phyloP scores from a whole-genome alignment of 2,888 invertebrate species.

The Nomada fabriciana region DNA sequence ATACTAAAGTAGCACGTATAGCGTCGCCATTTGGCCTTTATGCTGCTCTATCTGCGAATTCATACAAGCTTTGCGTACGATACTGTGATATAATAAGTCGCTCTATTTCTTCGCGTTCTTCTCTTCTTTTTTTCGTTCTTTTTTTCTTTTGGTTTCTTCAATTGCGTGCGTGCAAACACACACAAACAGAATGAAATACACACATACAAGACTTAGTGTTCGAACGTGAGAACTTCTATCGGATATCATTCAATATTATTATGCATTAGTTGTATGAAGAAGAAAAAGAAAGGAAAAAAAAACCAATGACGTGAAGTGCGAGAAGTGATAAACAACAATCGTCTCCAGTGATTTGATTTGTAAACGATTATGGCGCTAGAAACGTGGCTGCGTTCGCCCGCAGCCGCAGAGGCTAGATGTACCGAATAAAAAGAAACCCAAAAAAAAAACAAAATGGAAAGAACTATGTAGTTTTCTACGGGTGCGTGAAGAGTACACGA shows the following conservation, averaged over 20 bases:
- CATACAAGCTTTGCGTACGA: constrained; percentile 80
- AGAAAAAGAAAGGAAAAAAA: constrained; percentile 6
- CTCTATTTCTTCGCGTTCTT: constrained; percentile 72
- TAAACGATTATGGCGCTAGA: constrained; percentile 56
- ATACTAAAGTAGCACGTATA: constrained; percentile 61
- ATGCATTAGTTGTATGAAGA: constrained; percentile 6
- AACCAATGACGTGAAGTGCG: constrained; percentile 41
- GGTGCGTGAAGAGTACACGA: constrained; percentile 27
- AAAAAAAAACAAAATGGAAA: constrained; percentile 3
- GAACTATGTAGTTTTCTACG: constrained; percentile 46
- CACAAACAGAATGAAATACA: neutral
- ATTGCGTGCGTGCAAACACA: constrained; percentile 30
- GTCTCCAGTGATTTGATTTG: constrained; percentile 63
- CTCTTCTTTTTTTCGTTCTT: constrained; percentile 72
- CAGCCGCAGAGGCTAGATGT: constrained; percentile 63
- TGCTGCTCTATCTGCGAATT: constrained; percentile 82
- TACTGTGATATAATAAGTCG: constrained; percentile 83
- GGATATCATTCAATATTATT: constrained; percentile 28
- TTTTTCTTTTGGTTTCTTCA: constrained; percentile 69
- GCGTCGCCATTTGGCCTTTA: constrained; percentile 80
- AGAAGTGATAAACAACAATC: constrained; percentile 24
- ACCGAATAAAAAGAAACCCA: constrained; percentile 39
- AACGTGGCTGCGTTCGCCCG: constrained; percentile 42
- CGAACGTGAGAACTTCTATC: constrained; percentile 30
- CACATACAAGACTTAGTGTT: constrained; percentile 15